Percentiles rank a stretch among this genome's conserved stretches.
phyloP scores from a whole-genome alignment of 2,113 vertebrate species.

The Sorex fumeus region DNA sequence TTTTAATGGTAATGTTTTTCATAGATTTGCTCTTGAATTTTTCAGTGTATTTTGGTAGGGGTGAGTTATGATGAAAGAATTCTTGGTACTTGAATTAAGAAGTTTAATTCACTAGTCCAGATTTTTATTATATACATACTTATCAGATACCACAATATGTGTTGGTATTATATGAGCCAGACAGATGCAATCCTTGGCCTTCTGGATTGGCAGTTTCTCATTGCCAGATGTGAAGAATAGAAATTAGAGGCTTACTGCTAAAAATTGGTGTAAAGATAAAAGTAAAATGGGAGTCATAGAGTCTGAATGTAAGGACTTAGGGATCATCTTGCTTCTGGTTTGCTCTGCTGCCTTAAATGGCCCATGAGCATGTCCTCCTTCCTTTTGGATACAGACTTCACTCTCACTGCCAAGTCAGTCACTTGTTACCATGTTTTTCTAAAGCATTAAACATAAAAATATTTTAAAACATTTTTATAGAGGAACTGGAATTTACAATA shows the following conservation, averaged over 20 bases:
- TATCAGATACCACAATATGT: neutral
- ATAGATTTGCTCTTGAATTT: constrained; percentile 34
- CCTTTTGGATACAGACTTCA: no score
- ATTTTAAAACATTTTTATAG: no score
- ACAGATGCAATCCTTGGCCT: neutral
- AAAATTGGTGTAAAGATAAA: neutral
- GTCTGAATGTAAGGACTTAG: neutral
- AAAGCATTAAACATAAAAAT: no score
- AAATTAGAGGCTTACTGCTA: neutral
- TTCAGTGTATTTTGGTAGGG: neutral
- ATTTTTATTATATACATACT: neutral
- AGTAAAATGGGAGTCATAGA: neutral
- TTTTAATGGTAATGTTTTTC: no score
- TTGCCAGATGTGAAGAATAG: neutral
- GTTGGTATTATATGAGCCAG: neutral
- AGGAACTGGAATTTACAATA: no score
- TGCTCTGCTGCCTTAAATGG: neutral
- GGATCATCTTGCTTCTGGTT: neutral
- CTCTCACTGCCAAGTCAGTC: no score
- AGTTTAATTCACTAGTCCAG: constrained; percentile 16
- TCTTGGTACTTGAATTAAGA: neutral
- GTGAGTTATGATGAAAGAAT: neutral
- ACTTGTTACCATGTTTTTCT: no score
- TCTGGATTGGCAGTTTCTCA: neutral
- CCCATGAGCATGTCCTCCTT: no score